These are phyloP conservation scores for Parazoanthus swiftii DNA, from an alignment of 92 coral and sea anemone species.

Conservation along the genomic window DNA sequence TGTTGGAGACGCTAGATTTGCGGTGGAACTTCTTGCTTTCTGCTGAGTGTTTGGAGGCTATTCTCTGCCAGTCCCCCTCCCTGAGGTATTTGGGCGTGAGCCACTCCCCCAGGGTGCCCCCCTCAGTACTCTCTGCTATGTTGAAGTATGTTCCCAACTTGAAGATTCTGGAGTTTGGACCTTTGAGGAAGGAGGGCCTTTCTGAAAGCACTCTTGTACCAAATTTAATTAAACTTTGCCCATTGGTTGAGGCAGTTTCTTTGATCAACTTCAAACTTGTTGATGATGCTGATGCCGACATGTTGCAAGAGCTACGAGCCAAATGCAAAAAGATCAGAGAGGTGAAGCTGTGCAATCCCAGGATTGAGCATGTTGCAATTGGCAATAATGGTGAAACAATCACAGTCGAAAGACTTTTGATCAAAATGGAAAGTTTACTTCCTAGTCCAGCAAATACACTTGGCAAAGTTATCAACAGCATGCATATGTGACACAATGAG, in stretches of 20 bases:
- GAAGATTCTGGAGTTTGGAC: slow-evolving; percentile 96
- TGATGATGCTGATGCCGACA: slow-evolving; percentile 73
- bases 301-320: slow-evolving; percentile 75
- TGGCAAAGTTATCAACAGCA: slow-evolving; percentile 79
- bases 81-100: slow-evolving; percentile 97
- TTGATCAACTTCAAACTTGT: slow-evolving; percentile 90
- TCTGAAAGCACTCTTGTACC: slow-evolving; percentile 89
- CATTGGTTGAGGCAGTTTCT: slow-evolving; percentile 90
- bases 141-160: slow-evolving; percentile 84
- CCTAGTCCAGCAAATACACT: slow-evolving; percentile 96
- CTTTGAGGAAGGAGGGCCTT: slow-evolving; percentile 93
- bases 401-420: slow-evolving; percentile 91
- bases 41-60: slow-evolving; percentile 96
- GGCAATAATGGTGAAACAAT: slow-evolving; percentile 97
- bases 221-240: slow-evolving; percentile 79
- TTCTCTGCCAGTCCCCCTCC: slow-evolving; percentile 91
- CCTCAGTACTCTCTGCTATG: slow-evolving; percentile 90
- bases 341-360: slow-evolving; percentile 93
- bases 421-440: slow-evolving; percentile 92
- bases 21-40: slow-evolving; percentile 98
- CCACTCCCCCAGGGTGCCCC: slow-evolving; percentile 99
- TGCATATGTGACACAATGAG: slow-evolving; percentile 55
- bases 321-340: slow-evolving; percentile 89
- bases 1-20: slow-evolving; percentile 89
- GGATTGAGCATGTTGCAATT: slow-evolving; percentile 97